A percentile compares a stretch with the other conserved stretches of the same genome.
Evolutionary conservation across 2,797 vertebrate species (phyloP).

Genomic region (Varecia variegata): DNA sequence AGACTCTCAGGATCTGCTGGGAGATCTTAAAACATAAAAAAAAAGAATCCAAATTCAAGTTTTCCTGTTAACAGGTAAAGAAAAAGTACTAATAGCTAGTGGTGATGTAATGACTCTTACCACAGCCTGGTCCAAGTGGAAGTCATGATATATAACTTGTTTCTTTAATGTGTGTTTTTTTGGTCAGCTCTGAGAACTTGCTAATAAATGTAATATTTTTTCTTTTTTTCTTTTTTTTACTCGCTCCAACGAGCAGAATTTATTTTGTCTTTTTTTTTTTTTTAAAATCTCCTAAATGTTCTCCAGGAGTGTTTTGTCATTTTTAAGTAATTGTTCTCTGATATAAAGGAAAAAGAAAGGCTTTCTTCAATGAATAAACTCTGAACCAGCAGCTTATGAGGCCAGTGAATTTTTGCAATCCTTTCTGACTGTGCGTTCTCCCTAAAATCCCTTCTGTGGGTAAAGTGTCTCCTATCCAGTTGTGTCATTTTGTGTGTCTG

Average conservation of each 20-base stretch:
- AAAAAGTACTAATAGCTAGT: not conserved
- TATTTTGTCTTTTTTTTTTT: not conserved
- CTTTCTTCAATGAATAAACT: not conserved
- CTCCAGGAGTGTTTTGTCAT: not conserved
- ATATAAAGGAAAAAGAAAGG: not conserved
- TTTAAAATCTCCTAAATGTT: not conserved
- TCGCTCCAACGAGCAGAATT: no score
- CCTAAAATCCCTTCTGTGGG: not conserved
- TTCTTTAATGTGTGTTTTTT: not conserved
- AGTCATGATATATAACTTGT: not conserved
- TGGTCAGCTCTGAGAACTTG: not conserved
- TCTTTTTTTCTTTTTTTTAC: not conserved
- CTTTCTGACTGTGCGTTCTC: not conserved
- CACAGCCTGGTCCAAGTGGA: not conserved
- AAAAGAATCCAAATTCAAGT: not conserved
- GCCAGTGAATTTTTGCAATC: not conserved
- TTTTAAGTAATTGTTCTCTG: slow-evolving; percentile 9
- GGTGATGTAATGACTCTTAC: not conserved
- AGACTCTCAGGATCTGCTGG: not conserved
- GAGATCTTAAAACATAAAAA: not conserved
- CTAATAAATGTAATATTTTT: not conserved
- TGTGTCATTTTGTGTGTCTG: not conserved
- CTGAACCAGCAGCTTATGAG: not conserved
- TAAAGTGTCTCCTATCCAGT: not conserved
- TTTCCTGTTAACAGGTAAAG: not conserved